phyloP scores from a whole-genome alignment of 2,888 invertebrate genomes.

The Torymus texanus region DNA sequence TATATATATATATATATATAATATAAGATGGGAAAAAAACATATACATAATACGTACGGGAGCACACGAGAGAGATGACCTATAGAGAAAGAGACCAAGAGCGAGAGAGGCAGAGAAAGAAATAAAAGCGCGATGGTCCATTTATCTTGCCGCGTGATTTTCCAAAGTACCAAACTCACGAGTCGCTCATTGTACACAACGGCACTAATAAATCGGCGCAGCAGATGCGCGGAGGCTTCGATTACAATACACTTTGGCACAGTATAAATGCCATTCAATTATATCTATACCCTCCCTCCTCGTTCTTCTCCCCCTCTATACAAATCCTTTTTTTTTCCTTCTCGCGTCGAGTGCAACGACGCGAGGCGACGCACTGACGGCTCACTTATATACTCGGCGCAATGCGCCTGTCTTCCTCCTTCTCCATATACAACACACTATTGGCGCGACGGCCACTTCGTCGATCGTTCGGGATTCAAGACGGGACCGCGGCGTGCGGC shows the following conservation, averaged over 20 bases:
- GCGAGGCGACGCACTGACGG: too few species aligned
- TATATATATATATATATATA: background rate
- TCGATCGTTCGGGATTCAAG: too few species aligned
- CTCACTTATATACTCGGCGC: too few species aligned
- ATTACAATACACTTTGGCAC: slow-evolving; percentile 10
- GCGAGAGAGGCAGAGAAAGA: slow-evolving; percentile 1
- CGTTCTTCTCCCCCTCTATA: too few species aligned
- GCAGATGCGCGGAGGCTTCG: slow-evolving; percentile 36
- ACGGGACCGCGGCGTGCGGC: background rate
- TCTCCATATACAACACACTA: too few species aligned
- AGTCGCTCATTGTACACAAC: slow-evolving; percentile 16
- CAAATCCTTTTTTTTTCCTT: too few species aligned
- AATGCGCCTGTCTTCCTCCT: too few species aligned
- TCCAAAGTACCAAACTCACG: slow-evolving; percentile 35
- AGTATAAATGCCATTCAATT: slow-evolving; percentile 22
- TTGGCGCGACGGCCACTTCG: too few species aligned
- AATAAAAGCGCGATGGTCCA: slow-evolving; percentile 23
- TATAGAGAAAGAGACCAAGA: background rate
- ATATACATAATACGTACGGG: background rate
- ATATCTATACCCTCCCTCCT: background rate
- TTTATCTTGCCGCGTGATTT: slow-evolving; percentile 55
- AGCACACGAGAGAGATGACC: background rate
- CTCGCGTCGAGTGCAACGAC: too few species aligned
- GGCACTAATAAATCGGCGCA: slow-evolving; percentile 38
- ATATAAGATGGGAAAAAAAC: slow-evolving; percentile 8